Base-by-base conservation (phyloP, 2,888 invertebrate species). In the Troglohyphantes excavatus region DNA sequence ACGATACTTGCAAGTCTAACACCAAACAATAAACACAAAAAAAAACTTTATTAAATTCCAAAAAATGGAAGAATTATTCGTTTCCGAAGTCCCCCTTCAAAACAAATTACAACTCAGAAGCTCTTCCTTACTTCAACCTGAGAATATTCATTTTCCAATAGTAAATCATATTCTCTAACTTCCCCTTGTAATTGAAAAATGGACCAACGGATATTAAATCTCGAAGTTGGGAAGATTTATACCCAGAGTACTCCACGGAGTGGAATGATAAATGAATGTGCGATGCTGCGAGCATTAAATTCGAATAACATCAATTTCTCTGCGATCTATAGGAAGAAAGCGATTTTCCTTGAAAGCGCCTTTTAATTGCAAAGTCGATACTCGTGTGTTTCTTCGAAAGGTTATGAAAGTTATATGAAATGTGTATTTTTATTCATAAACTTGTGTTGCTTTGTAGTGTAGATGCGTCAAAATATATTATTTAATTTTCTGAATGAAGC, bases 321-420 rank as follows among this genome's bases (percentile, higher is more conserved):
- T 5, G 53, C n/a, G 17, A 53, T 53, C 53, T 13, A 53, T 53
- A 53, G 2, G 17, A 17, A 5, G 5, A 53, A n/a, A 53, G 53
- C 17, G 53, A 53, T 53, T 53, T 53, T 53, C 17, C 53, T 2
- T 53, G 53, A n/a, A 17, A 53, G 53, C 53, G 1, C n/a, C n/a
- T 53, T n/a, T 53, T 53, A 53, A 53, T 53, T 53, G 17, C 53
- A 53, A 53, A 53, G 9, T 53, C 53, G 53, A 53, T 53, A 53
- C n/a, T 53, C 17, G 17, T 39, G n/a, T n/a, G n/a, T n/a, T n/a
- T n/a, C n/a, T n/a, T n/a, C n/a, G n/a, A n/a, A n/a, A n/a, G n/a
- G n/a, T n/a, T n/a, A n/a, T n/a, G n/a, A n/a, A n/a, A n/a, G n/a
- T n/a, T n/a, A n/a, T n/a, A n/a, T n/a, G n/a, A n/a, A n/a, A n/a